Conservation (phyloP, 2,888 invertebrate species). For the Elysia crispata region DNA sequence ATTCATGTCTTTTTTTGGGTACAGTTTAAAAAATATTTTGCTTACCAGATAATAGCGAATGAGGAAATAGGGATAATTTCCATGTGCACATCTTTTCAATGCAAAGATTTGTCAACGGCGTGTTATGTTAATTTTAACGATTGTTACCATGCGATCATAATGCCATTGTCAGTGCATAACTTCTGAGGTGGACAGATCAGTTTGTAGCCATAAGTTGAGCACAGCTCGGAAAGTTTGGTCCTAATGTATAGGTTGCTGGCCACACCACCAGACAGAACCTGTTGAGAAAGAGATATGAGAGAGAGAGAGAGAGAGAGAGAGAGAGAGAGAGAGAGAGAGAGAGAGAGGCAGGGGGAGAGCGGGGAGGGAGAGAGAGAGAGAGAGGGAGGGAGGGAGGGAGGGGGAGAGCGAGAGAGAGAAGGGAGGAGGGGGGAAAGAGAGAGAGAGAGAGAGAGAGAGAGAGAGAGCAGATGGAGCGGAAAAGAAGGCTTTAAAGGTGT, state of each 20-base stretch:
- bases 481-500: no score
- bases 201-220: slow-evolving; percentile 81
- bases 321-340: not conserved
- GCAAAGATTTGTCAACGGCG: no score
- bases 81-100: no score
- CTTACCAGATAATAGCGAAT: no score
- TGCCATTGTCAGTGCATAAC: slow-evolving; percentile 97
- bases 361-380: not conserved
- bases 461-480: not conserved
- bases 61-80: no score
- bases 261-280: slow-evolving; percentile 96
- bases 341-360: not conserved
- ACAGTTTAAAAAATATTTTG: no score
- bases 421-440: not conserved
- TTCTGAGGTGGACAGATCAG: slow-evolving; percentile 87
- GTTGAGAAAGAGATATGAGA: slow-evolving; percentile 27
- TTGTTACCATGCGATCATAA: slow-evolving; percentile 94
- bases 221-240: slow-evolving; percentile 84
- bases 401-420: not conserved
- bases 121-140: no score
- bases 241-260: slow-evolving; percentile 93
- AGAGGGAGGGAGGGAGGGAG: not conserved
- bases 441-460: not conserved
- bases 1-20: no score
- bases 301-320: not conserved